Percentiles rank a stretch among this genome's conserved stretches.
These are phyloP conservation scores for Liodrosophila aerea DNA, from an alignment of 2,888 invertebrate species.

Conservation along the genomic window DNA sequence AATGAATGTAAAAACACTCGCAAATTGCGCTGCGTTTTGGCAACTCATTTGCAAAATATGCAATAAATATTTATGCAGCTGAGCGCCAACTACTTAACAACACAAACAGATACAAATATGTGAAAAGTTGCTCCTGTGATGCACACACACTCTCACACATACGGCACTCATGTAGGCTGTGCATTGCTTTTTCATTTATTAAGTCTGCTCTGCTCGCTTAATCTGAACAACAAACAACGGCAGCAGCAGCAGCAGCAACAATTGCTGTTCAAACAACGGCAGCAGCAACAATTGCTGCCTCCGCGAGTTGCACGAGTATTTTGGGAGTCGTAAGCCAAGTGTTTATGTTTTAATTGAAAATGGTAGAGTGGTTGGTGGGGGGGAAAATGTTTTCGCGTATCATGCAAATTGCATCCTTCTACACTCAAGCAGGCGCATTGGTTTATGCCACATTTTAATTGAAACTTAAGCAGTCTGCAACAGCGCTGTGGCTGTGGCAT, in stretches of 20 bases:
- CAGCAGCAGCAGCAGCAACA: conserved; percentile 15
- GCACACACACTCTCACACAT: conserved; percentile 12
- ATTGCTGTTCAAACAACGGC: conserved; percentile 15
- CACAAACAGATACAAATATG: conserved; percentile 75
- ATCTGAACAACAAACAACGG: conserved; percentile 56
- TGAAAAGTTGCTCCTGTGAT: conserved; percentile 59
- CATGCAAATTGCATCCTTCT: conserved; percentile 46
- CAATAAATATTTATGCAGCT: conserved; percentile 75
- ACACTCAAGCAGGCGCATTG: conserved; percentile 9
- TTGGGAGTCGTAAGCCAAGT: conserved; percentile 35
- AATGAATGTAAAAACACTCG: conserved; percentile 43
- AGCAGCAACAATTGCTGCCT: conserved; percentile 10
- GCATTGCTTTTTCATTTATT: conserved; percentile 66
- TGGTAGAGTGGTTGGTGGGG: conserved; percentile 34
- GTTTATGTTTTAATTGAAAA: conserved; percentile 66
- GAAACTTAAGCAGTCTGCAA: conserved; percentile 13
- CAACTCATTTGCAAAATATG: conserved; percentile 65
- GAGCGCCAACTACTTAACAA: conserved; percentile 70
- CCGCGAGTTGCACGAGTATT: no score
- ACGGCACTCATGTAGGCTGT: conserved; percentile 26
- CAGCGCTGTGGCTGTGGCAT: not conserved
- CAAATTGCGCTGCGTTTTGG: conserved; percentile 39
- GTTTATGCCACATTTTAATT: conserved; percentile 44
- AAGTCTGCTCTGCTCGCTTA: conserved; percentile 57
- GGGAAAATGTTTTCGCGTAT: conserved; percentile 44